Percentiles rank a stretch among this genome's conserved stretches.
phyloP scores from a whole-genome alignment of 2,797 vertebrate genomes.

The Dermochelys coriacea region DNA sequence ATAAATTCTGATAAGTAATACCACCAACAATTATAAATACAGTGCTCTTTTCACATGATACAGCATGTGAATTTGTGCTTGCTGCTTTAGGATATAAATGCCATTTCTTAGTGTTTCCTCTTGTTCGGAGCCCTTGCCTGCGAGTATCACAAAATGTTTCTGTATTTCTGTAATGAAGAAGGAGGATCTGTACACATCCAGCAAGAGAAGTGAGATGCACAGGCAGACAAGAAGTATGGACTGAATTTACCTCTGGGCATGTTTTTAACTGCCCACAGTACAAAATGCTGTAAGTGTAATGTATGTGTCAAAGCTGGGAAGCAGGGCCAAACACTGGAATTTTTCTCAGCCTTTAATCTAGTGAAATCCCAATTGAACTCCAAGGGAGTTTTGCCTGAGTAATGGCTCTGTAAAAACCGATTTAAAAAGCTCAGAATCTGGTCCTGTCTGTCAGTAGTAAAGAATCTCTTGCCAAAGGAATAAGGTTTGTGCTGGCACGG shows the following conservation, averaged over 20 bases:
- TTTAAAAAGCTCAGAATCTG: background rate
- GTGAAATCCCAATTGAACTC: background rate
- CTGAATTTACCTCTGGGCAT: accelerated
- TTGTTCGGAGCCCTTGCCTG: background rate
- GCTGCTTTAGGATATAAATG: background rate
- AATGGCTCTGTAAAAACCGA: conserved; percentile 4
- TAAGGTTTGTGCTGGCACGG: background rate
- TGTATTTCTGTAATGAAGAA: background rate
- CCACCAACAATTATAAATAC: background rate
- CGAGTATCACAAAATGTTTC: background rate
- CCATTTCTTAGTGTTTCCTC: background rate
- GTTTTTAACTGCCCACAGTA: background rate
- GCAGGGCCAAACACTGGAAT: background rate
- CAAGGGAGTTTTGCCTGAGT: background rate
- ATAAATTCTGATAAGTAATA: accelerated
- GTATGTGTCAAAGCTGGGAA: background rate
- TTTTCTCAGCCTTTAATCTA: accelerated
- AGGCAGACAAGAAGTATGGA: background rate
- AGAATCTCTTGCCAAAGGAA: background rate
- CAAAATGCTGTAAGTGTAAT: background rate
- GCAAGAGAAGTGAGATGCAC: background rate
- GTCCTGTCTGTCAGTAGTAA: background rate
- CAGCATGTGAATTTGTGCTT: accelerated
- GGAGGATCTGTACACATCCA: background rate
- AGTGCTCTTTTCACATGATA: accelerated